A percentile compares a stretch with the other conserved stretches of the same genome.
Conservation (phyloP, 2,888 invertebrate species). For the Ormyrus nitidulus region DNA sequence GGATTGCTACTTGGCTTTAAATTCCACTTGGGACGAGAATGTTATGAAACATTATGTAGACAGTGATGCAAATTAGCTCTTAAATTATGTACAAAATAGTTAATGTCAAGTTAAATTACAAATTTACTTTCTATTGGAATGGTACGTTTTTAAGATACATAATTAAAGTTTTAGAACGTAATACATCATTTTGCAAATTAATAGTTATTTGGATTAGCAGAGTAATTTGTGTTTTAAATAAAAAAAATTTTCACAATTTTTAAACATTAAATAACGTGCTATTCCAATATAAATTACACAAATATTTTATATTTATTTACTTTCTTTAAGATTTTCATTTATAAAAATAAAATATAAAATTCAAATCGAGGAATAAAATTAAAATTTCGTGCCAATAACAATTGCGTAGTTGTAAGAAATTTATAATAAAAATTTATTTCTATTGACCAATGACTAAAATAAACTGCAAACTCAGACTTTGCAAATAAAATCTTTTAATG, state of each 20-base stretch:
- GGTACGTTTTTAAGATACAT: slow-evolving; percentile 24
- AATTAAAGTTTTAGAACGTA: slow-evolving; percentile 34
- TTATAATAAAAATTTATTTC: slow-evolving; percentile 9
- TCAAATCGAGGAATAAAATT: slow-evolving; percentile 5
- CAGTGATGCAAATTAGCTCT: slow-evolving; percentile 26
- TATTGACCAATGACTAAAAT: slow-evolving; percentile 3
- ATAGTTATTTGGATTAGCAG: slow-evolving; percentile 31
- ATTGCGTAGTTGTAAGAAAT: neutral
- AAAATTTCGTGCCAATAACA: slow-evolving; percentile 18
- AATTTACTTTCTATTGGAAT: slow-evolving; percentile 39
- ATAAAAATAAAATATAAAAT: slow-evolving; percentile 2
- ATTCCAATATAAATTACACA: slow-evolving; percentile 18
- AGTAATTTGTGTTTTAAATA: slow-evolving; percentile 25
- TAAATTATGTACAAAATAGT: slow-evolving; percentile 43
- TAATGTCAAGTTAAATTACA: slow-evolving; percentile 17
- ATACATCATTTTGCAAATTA: slow-evolving; percentile 16
- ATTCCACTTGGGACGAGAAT: slow-evolving; percentile 24
- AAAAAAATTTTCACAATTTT: slow-evolving; percentile 1
- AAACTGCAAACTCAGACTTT: slow-evolving; percentile 12
- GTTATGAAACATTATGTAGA: slow-evolving; percentile 30
- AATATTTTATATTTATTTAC: slow-evolving; percentile 16
- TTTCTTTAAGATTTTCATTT: neutral
- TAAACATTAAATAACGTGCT: neutral
- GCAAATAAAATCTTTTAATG: slow-evolving; percentile 9
- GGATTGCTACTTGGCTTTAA: neutral